These are phyloP conservation scores for Steinernema khuongi DNA, from an alignment of 1,140 invertebrate species.

Conservation along the genomic window DNA sequence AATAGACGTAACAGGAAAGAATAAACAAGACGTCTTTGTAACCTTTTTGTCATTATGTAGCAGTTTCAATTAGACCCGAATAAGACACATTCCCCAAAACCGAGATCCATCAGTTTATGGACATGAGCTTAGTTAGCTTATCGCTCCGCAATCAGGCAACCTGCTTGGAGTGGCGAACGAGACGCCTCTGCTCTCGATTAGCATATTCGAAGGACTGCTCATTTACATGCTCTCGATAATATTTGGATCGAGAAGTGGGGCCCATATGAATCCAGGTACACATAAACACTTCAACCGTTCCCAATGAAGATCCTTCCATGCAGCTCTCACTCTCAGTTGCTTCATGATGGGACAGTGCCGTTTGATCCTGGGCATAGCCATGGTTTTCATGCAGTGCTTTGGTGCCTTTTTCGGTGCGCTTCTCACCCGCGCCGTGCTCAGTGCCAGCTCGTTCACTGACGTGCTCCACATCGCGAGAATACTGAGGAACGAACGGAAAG, in stretches of 20 bases:
- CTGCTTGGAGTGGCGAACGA: background rate
- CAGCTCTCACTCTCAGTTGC: constrained; percentile 26
- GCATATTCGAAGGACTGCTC: background rate
- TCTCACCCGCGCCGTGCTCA: constrained; percentile 20
- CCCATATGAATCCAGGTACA: background rate
- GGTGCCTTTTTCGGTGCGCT: constrained; percentile 34
- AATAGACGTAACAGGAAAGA: too few relatives aligned
- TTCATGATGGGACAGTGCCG: constrained; percentile 21
- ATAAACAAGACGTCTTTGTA: too few relatives aligned
- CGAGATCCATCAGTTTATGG: too few relatives aligned
- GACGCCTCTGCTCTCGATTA: background rate
- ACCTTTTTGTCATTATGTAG: too few relatives aligned
- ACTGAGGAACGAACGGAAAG: constrained; percentile 19
- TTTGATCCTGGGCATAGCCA: constrained; percentile 23
- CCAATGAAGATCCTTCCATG: background rate
- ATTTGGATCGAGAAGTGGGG: background rate
- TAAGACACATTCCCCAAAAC: too few relatives aligned
- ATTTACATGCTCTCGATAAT: background rate
- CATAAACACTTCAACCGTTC: background rate
- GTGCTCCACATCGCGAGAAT: constrained; percentile 18
- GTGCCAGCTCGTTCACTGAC: constrained; percentile 18
- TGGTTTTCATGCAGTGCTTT: constrained; percentile 35
- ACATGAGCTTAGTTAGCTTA: too few relatives aligned
- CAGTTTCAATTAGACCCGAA: too few relatives aligned
- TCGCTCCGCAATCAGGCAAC: too few relatives aligned